Conservation (phyloP, 2,113 vertebrate species). For the Piaya cayana region DNA sequence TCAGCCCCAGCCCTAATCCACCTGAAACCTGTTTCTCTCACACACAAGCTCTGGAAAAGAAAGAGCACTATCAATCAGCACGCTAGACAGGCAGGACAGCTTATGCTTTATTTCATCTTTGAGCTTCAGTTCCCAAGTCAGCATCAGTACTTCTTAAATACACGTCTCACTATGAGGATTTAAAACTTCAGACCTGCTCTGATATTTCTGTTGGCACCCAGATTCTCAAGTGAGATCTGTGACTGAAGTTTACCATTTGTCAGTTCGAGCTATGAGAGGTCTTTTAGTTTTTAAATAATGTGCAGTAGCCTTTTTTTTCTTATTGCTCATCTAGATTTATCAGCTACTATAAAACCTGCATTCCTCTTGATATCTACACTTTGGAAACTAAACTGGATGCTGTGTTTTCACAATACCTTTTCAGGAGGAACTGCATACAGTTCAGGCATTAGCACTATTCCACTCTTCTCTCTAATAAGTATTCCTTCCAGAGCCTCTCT, state of each 20-base stretch:
- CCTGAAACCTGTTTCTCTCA: neutral
- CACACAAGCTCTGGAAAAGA: neutral
- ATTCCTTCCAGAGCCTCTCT: constrained; percentile 91
- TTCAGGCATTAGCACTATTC: constrained; percentile 92
- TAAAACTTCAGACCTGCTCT: neutral
- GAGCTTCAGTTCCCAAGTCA: neutral
- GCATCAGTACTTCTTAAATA: neutral
- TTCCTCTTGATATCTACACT: neutral
- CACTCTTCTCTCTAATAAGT: constrained; percentile 90
- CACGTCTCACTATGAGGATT: neutral
- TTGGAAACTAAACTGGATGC: neutral
- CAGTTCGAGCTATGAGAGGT: neutral
- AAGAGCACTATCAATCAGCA: neutral
- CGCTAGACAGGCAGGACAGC: neutral
- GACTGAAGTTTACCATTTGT: neutral
- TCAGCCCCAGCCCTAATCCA: neutral
- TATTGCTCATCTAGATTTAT: neutral
- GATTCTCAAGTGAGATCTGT: neutral
- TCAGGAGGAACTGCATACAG: constrained; percentile 89
- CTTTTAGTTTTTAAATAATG: neutral
- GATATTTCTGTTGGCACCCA: neutral
- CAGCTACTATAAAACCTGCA: neutral
- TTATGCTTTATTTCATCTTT: neutral
- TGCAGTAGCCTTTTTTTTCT: neutral
- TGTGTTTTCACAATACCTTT: constrained; percentile 79